Base-by-base conservation (phyloP, 1,140 invertebrate genomes). In the Vanessa atalanta region DNA sequence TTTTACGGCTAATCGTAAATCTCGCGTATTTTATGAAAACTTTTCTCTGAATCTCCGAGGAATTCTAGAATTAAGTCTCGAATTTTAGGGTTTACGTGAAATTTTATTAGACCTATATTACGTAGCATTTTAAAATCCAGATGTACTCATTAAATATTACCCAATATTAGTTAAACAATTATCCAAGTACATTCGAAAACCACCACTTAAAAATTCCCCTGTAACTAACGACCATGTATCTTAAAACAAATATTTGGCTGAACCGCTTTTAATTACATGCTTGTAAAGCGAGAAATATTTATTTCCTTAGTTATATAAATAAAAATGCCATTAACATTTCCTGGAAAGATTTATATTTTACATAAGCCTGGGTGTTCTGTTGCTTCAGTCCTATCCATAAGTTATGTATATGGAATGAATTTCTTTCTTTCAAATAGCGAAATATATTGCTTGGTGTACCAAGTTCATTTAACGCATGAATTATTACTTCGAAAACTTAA, bases 1-100 rank as follows among this genome's bases (percentile, higher is more conserved):
- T 81, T 85, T 89, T 83, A 86, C 78, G 80, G 80, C 73, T 81
- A 76, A 82, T 83, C 82, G 83, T 89, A 88, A 89, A 88, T 88
- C 84, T 82, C 68, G 63, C 61, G 77, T 83, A 75, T 83, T 86
- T 79, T 71, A 80, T 85, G 78, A 73, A 82, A 83, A 76, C 68
- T 83, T 82, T 75, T 68, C 68, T 47, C 65, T 68, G 76, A 78
- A 78, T 78, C 72, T 50, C 64, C 31, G 12, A 15, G 69, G 61
- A 70, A 68, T 72, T 69, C 6, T 51, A 69, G 75, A 60, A 50
- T 69, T 69, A 69, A 55, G 37, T 68, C 65, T 55, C 12, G 23
- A 20, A 6, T 55, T 23, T 15, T n/a, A 26, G 20, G 15, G 43
- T 68, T 53, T 5, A 20, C 14, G 20, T 67, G 14, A 15, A 69